phyloP scores from a whole-genome alignment of 2,888 invertebrate species.

The Boloria euphrosyne region DNA sequence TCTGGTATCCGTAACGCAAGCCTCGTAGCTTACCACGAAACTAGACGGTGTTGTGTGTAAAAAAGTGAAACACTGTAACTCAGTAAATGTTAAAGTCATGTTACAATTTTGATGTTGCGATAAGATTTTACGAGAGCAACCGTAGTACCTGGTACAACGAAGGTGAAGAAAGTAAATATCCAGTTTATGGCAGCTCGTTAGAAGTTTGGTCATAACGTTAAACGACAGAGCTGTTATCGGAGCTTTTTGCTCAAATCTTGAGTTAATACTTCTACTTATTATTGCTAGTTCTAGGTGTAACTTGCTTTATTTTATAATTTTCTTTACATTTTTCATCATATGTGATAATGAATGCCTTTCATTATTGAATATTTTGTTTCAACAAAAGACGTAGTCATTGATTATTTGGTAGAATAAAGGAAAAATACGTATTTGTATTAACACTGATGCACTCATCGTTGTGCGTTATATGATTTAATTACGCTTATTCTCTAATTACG shows the following conservation, averaged over 20 bases:
- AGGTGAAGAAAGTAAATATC: slow-evolving; percentile 71
- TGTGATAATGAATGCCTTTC: background rate
- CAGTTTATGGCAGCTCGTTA: slow-evolving; percentile 77
- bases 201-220: slow-evolving; percentile 73
- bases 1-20: too few relatives aligned
- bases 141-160: slow-evolving; percentile 52
- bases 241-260: slow-evolving; percentile 67
- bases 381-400: too few relatives aligned
- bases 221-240: slow-evolving; percentile 68
- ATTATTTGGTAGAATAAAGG: too few relatives aligned
- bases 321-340: background rate
- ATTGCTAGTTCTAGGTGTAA: slow-evolving; percentile 54
- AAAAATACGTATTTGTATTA: too few relatives aligned
- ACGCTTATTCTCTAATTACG: too few relatives aligned
- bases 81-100: slow-evolving; percentile 28
- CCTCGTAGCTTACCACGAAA: too few relatives aligned
- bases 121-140: slow-evolving; percentile 63
- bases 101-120: slow-evolving; percentile 44
- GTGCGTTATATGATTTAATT: background rate
- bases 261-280: slow-evolving; percentile 65
- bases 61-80: slow-evolving; percentile 17
- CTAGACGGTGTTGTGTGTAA: background rate
- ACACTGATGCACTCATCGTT: too few relatives aligned
- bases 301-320: background rate
- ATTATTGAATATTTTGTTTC: too few relatives aligned